phyloP scores from a whole-genome alignment of 2,113 vertebrate species.

The Rhinogobius similis region DNA sequence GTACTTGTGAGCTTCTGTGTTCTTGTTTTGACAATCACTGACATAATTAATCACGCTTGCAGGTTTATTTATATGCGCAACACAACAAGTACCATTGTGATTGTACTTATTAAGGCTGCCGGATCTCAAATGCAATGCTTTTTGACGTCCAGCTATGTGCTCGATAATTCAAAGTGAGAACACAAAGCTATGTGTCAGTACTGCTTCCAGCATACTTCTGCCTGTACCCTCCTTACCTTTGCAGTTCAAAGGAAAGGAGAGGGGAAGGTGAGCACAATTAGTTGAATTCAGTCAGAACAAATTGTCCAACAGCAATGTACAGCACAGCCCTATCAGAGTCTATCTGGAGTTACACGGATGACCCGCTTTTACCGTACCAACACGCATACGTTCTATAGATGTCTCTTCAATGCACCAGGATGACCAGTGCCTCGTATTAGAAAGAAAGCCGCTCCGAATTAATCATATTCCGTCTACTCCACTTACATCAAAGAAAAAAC shows the following conservation, averaged over 20 bases:
- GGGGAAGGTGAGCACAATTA: slow-evolving; percentile 75
- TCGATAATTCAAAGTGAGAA: slow-evolving; percentile 75
- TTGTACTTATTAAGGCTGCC: slow-evolving; percentile 57
- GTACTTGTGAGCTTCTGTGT: neutral
- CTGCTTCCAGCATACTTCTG: slow-evolving; percentile 59
- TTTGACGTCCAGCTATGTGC: slow-evolving; percentile 66
- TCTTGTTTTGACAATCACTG: slow-evolving; percentile 16
- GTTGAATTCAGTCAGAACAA: slow-evolving; percentile 77
- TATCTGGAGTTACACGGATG: slow-evolving; percentile 53
- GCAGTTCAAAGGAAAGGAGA: slow-evolving; percentile 76
- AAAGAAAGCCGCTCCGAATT: slow-evolving; percentile 62
- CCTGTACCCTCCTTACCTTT: slow-evolving; percentile 59
- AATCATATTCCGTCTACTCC: slow-evolving; percentile 67
- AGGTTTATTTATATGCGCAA: slow-evolving; percentile 52
- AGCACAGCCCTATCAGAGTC: slow-evolving; percentile 53
- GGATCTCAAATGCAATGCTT: slow-evolving; percentile 53
- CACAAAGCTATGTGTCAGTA: slow-evolving; percentile 70
- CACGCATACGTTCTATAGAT: slow-evolving; percentile 36
- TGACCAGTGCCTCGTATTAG: slow-evolving; percentile 56
- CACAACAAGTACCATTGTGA: slow-evolving; percentile 47
- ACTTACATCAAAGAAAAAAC: slow-evolving; percentile 67
- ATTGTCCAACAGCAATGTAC: slow-evolving; percentile 66
- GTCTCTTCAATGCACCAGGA: slow-evolving; percentile 48
- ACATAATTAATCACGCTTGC: slow-evolving; percentile 31
- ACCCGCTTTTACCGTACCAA: slow-evolving; percentile 42